Percentiles rank a stretch among this genome's conserved stretches.
Conservation (phyloP, 1,140 invertebrate species). For the Araneus ventricosus region DNA sequence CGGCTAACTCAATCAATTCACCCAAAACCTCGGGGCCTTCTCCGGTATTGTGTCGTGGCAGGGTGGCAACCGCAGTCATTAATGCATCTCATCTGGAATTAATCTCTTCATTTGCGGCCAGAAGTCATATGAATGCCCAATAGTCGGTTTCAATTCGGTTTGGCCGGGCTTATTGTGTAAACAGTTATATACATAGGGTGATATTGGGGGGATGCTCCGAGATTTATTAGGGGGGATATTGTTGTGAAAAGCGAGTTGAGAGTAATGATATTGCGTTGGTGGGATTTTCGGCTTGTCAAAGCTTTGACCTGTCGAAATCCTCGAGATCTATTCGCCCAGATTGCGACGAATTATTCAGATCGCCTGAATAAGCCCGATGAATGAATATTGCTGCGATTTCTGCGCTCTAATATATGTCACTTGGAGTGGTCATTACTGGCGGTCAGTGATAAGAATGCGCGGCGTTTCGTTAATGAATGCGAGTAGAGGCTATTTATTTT, state of each 20-base stretch:
- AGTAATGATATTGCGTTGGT: neutral
- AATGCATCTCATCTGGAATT: slow-evolving; percentile 55
- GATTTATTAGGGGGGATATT: slow-evolving; percentile 18
- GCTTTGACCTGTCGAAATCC: slow-evolving; percentile 11
- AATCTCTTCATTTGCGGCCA: slow-evolving; percentile 43
- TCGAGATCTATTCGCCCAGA: neutral
- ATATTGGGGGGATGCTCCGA: neutral
- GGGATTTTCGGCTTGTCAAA: neutral
- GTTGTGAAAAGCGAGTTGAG: slow-evolving; percentile 2
- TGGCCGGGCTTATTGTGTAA: slow-evolving; percentile 6
- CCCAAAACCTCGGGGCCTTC: neutral
- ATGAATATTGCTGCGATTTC: neutral
- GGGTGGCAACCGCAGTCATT: slow-evolving; percentile 29
- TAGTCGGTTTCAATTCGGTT: slow-evolving; percentile 20
- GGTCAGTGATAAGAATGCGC: neutral
- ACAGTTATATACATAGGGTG: neutral
- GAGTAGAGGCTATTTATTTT: neutral
- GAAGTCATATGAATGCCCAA: slow-evolving; percentile 14
- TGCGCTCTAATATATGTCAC: neutral
- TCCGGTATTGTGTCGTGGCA: neutral
- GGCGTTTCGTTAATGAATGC: neutral
- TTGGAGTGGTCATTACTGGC: neutral
- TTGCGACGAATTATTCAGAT: neutral
- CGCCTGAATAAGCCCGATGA: neutral
- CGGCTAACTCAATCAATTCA: slow-evolving; percentile 50